Evolutionary conservation across 2,113 vertebrate species (phyloP), one percentile per base, ranked within the genome.

Genomic region (Neopipo cinnamomea): DNA sequence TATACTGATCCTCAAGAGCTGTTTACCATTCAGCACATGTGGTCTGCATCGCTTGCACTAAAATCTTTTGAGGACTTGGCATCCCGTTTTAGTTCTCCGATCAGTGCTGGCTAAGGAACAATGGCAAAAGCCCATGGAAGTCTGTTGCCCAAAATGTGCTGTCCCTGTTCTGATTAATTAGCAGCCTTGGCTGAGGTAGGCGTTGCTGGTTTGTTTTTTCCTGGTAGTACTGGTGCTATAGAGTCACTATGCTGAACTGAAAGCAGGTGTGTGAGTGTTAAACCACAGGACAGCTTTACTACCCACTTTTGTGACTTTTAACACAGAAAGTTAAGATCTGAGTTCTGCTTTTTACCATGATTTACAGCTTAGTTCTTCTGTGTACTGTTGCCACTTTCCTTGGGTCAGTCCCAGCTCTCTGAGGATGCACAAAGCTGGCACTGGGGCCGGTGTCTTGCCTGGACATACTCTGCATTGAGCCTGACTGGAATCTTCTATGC

Each of bases 1-100:
- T 96, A 97, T 97, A 95, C 91, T 82, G 93, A 95, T 96, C 75
- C 90, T 35, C 14, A 80, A 93, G 95, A 94, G 75, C 95, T 96
- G 93, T 97, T 97, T 97, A 96, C 93, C 85, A 94, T 96, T 92
- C 86, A 78, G 94, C 96, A 96, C 95, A 83, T 90, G 96, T 84
- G 93, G 96, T 96, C 95, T 95, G 78, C 92, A 94, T 96, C 55
- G 67, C 93, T 96, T 82, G 46, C 91, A 91, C 93, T 79, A 91
- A 91, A 84, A 76, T n/a, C 88, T 88, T 75, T 63, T 39, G 66
- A 86, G 88, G 76, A 50, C 71, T 72, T 76, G 91, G 92, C 90
- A 88, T 68, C 28, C 5, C 11, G 37, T 70, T 11, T 37, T 31
- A 61, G 27, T 83, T 79, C 80, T 91, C 92, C 73, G 73, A 93